Conservation (phyloP, 1,140 invertebrate genomes). For the Cydia amplana region DNA sequence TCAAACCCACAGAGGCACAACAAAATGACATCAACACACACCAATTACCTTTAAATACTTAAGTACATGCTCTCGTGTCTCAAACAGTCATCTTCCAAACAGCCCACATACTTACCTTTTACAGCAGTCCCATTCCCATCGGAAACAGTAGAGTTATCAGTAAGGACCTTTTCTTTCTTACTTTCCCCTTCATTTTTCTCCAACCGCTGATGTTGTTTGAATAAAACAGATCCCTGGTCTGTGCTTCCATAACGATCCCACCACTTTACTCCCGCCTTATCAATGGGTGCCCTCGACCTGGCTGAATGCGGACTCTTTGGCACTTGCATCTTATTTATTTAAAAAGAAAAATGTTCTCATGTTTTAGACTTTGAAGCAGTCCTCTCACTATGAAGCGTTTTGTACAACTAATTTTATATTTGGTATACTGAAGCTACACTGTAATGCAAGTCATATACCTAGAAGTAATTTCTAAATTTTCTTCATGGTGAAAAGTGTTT, state of each 20-base stretch:
- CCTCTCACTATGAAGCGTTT: background rate
- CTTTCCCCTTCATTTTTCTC: background rate
- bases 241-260: slow-evolving; percentile 52
- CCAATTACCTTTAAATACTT: too few relatives aligned
- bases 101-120: background rate
- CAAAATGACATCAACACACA: too few relatives aligned
- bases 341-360: background rate
- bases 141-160: background rate
- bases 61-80: too few relatives aligned
- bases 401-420: slow-evolving; percentile 6
- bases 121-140: background rate
- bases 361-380: background rate
- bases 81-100: background rate
- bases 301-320: slow-evolving; percentile 48
- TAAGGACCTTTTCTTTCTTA: background rate
- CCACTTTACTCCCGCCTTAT: slow-evolving; percentile 49
- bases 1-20: too few relatives aligned
- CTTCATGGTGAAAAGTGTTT: slow-evolving; percentile 23
- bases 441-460: slow-evolving; percentile 47
- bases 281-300: slow-evolving; percentile 63
- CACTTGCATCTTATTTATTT: slow-evolving; percentile 45
- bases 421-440: background rate
- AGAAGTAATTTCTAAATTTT: slow-evolving; percentile 10
- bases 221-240: background rate
- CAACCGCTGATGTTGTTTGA: background rate